These are phyloP conservation scores for Nomada goodeniana DNA, from an alignment of 2,888 invertebrate genomes.

Conservation along the genomic window DNA sequence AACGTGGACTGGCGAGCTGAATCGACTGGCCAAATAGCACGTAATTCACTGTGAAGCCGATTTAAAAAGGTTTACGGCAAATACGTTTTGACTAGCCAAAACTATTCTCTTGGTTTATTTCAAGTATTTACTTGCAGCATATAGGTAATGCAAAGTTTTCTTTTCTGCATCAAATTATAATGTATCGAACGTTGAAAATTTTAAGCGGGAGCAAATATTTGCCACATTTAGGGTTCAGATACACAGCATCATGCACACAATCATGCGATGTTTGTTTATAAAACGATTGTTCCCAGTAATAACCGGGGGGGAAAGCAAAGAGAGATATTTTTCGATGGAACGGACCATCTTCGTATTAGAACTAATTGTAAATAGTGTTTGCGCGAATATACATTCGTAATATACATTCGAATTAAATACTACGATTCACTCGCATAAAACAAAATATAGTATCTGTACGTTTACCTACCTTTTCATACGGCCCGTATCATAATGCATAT, in stretches of 20 bases:
- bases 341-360: too few species aligned
- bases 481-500: too few species aligned
- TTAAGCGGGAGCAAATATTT: slow-evolving; percentile 13
- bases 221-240: background rate
- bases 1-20: slow-evolving; percentile 2
- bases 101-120: background rate
- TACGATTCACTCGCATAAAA: too few species aligned
- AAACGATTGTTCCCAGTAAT: background rate
- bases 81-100: background rate
- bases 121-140: too few species aligned
- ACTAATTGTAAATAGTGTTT: too few species aligned
- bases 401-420: too few species aligned
- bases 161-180: slow-evolving; percentile 31
- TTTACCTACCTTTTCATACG: too few species aligned
- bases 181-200: background rate
- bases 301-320: too few species aligned
- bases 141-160: slow-evolving; percentile 1
- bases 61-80: slow-evolving; percentile 19
- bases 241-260: too few species aligned
- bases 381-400: too few species aligned
- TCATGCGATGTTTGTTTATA: slow-evolving; percentile 1
- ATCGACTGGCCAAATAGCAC: slow-evolving; percentile 25
- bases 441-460: too few species aligned
- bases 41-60: slow-evolving; percentile 30
- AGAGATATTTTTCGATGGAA: too few species aligned